phyloP scores from a whole-genome alignment of 2,888 invertebrate species.

The Lochmaea capreae region DNA sequence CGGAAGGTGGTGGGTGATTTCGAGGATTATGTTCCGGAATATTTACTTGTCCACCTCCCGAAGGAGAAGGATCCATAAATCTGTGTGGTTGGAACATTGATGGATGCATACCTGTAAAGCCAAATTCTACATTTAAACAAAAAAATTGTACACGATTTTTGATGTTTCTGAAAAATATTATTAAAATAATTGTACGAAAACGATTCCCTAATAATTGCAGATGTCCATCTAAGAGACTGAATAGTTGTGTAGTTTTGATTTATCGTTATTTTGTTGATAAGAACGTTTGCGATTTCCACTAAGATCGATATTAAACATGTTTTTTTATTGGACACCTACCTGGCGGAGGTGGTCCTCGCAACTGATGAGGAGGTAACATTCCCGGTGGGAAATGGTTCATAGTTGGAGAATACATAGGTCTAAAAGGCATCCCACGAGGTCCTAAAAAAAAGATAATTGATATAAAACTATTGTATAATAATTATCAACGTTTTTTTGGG shows the following conservation, averaged over 20 bases:
- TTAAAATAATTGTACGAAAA: background rate
- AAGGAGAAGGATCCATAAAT: conserved; percentile 69
- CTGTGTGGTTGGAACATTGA: conserved; percentile 67
- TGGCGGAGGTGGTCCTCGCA: conserved; percentile 40
- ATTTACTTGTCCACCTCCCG: conserved; percentile 68
- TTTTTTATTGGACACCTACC: conserved; percentile 18
- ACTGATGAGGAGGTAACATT: conserved; percentile 42
- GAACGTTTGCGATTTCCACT: no score
- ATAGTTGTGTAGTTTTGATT: no score
- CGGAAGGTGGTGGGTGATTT: conserved; percentile 59
- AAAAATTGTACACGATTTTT: background rate
- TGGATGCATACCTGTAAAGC: conserved; percentile 52
- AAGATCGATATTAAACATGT: no score
- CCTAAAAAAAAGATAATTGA: conserved; percentile 26
- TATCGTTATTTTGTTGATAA: no score
- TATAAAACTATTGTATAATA: no score
- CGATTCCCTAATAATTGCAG: background rate
- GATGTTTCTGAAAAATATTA: background rate
- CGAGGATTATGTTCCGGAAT: conserved; percentile 60
- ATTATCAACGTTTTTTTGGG: no score
- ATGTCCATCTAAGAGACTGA: no score
- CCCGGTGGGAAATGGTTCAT: conserved; percentile 55
- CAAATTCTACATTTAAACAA: conserved; percentile 9
- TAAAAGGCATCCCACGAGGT: conserved; percentile 47
- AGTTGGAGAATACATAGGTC: conserved; percentile 53